Evolutionary conservation across 2,113 vertebrate genomes (phyloP), one percentile per base, ranked within the genome.

Genomic region (Narcine bancroftii): DNA sequence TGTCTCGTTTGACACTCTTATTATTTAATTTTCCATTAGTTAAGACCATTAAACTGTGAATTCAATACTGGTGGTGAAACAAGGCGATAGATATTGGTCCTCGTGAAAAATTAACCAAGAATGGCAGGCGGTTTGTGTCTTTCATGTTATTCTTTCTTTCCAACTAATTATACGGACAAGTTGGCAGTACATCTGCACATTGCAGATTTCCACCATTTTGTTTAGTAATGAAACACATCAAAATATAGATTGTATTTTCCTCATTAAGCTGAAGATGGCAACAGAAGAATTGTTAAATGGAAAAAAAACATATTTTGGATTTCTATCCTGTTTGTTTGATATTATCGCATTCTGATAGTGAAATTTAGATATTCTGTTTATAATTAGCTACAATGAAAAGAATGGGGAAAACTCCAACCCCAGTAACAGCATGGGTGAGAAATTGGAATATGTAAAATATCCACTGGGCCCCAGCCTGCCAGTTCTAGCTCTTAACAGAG

Each of bases 1-100:
- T 1, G 45, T 63, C 60, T 24, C 87, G 45, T 42, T 63, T 36
- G 69, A 45, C 63, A 29, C 53, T 87, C 87, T 47, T 42, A 6
- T 91, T 91, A 91, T 42, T 66, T 91, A 91, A 29, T 42, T 21
- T n/a, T 91, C 24, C 63, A 91, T 91, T 91, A 91, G 29, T 91
- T 11, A 69, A 91, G 63, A 10, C 63, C 36, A 69, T 33, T 69
- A 47, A 69, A 91, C 85, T 66, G 65, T 3, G 24, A 11, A 69
- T 69, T 69, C 63, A 69, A 69, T 65, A 91, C 63, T 91, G 89
- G 13, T 26, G 65, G 26, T 91, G 63, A 69, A 69, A 91, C 39
- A 69, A 89, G 85, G 47, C 29, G 33, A 47, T 26, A 26, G 39
- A 91, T 65, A 91, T 69, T 91, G 47, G 89, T 47, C 89, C 33